Conservation (phyloP, 2,888 invertebrate species). For the Poecilobothrus nobilitatus region DNA sequence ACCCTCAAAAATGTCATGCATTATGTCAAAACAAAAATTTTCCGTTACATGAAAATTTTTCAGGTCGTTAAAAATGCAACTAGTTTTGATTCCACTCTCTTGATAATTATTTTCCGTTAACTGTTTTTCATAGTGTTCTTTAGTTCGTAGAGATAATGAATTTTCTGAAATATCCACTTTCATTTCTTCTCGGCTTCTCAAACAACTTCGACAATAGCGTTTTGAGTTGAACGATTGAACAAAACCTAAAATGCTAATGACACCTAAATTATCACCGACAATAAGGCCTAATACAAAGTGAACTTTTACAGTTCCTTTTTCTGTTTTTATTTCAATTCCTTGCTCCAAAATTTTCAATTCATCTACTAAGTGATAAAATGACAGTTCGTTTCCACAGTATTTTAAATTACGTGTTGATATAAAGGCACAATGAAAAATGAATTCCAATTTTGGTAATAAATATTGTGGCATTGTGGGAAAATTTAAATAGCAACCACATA, state of each 20-base stretch:
- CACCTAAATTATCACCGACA: conserved; percentile 22
- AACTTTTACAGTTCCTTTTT: conserved; percentile 13
- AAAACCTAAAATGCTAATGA: conserved; percentile 17
- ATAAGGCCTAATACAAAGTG: conserved; percentile 21
- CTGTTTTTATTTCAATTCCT: conserved; percentile 8
- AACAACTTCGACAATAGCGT: conserved; percentile 7
- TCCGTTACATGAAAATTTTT: conserved; percentile 22
- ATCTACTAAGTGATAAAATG: conserved; percentile 19
- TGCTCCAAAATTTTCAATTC: conserved; percentile 18
- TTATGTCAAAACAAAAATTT: conserved; percentile 24
- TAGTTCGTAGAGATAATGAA: conserved; percentile 12
- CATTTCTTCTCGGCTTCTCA: background rate
- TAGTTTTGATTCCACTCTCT: conserved; percentile 21
- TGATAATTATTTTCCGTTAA: conserved; percentile 17
- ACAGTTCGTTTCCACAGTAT: conserved; percentile 18
- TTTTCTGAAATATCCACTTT: background rate
- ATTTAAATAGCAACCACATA: background rate
- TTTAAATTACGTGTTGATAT: conserved; percentile 19
- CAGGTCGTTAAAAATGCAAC: conserved; percentile 21
- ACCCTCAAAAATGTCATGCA: conserved; percentile 26
- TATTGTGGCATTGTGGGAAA: conserved; percentile 18
- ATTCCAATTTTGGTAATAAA: conserved; percentile 19
- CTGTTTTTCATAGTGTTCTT: conserved; percentile 19
- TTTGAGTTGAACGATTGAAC: conserved; percentile 11
- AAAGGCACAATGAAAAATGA: conserved; percentile 19